These are phyloP conservation scores for Nasonia oneida DNA, from an alignment of 2,888 invertebrate species.

Conservation along the genomic window DNA sequence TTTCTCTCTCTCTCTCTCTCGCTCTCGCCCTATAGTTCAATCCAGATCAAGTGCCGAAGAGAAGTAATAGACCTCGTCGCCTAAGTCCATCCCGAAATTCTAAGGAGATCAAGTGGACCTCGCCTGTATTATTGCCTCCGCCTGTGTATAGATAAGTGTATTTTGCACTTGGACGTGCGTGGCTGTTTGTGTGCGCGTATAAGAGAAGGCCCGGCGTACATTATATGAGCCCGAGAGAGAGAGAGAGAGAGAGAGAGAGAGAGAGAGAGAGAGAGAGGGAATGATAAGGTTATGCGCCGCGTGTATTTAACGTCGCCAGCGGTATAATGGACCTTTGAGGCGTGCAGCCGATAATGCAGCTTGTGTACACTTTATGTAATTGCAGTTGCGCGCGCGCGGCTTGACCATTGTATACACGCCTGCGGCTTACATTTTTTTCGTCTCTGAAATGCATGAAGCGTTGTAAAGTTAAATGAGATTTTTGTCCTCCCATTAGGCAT, in stretches of 20 bases:
- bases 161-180: neutral
- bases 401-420: slow-evolving; percentile 24
- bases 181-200: neutral
- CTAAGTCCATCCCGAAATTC: slow-evolving; percentile 41
- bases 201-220: slow-evolving; percentile 24
- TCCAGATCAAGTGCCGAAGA: slow-evolving; percentile 53
- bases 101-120: slow-evolving; percentile 55
- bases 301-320: slow-evolving; percentile 33
- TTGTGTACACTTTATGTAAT: slow-evolving; percentile 33
- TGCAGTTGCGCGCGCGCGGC: neutral
- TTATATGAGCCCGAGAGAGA: slow-evolving; percentile 25
- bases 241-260: neutral
- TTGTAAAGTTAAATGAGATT: neutral
- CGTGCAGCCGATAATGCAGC: slow-evolving; percentile 48
- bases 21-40: slow-evolving; percentile 47
- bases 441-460: neutral
- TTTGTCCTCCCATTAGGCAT: neutral
- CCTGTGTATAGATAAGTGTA: neutral
- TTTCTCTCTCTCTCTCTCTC: neutral
- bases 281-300: slow-evolving; percentile 35
- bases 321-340: slow-evolving; percentile 41
- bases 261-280: neutral
- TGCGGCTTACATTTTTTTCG: slow-evolving; percentile 14
- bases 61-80: neutral
- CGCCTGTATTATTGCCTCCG: slow-evolving; percentile 11